These are phyloP conservation scores for Charaxes varanes DNA, from an alignment of 1,140 invertebrate species.

Conservation along the genomic window DNA sequence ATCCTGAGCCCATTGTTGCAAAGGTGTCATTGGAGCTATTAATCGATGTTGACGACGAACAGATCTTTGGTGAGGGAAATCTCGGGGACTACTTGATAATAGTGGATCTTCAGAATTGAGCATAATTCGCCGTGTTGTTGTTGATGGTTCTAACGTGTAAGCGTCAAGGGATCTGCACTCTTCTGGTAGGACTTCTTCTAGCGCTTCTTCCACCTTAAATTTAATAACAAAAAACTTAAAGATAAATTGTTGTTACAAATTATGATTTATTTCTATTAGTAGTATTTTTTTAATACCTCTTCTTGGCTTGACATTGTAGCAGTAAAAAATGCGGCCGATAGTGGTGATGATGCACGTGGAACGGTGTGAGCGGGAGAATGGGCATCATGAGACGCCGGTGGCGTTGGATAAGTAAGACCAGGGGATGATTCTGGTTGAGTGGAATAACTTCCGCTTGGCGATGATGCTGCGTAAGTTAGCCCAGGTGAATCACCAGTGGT, in stretches of 20 bases:
- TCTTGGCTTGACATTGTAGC: constrained; percentile 89
- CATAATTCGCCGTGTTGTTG: constrained; percentile 79
- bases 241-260: no score
- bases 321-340: constrained; percentile 88
- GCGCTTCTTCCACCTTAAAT: constrained; percentile 81
- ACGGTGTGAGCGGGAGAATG: constrained; percentile 75
- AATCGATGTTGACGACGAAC: constrained; percentile 72
- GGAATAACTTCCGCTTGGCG: constrained; percentile 65
- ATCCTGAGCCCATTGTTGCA: constrained; percentile 57
- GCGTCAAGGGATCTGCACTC: constrained; percentile 80
- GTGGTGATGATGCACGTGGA: constrained; percentile 71
- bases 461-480: constrained; percentile 67
- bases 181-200: constrained; percentile 86
- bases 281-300: constrained; percentile 59
- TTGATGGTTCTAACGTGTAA: constrained; percentile 78
- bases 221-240: constrained; percentile 6
- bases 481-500: constrained; percentile 59
- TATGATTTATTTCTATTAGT: constrained; percentile 2
- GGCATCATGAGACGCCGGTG: constrained; percentile 88
- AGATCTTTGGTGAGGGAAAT: constrained; percentile 81
- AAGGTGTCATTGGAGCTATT: constrained; percentile 26
- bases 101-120: constrained; percentile 89
- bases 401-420: constrained; percentile 86
- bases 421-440: constrained; percentile 81
- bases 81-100: constrained; percentile 86